Evolutionary conservation across 1,140 invertebrate genomes (phyloP), one percentile per base, ranked within the genome.

Genomic region (Probaryconus sp.): DNA sequence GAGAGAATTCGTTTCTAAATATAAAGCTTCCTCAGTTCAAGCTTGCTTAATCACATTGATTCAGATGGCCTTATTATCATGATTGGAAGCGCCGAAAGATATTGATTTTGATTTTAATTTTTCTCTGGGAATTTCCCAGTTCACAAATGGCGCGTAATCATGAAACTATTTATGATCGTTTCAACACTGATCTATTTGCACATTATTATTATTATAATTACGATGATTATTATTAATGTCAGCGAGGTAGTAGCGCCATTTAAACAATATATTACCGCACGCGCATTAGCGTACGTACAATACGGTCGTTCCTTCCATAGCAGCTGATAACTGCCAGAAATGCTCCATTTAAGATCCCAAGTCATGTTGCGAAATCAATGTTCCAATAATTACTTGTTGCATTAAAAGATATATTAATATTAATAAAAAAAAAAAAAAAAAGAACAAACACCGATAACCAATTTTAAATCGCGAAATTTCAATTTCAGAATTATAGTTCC

Each of bases 261-360:
- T 76, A 76, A 55, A 61, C n/a, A n/a, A n/a, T n/a, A 67, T 65
- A 61, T 70, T 63, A 63, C 50, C 56, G 61, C 67, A 63, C 50
- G 67, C 73, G 73, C 67, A 69, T 67, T 68, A 71, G 67, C 65
- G 72, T 70, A 76, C 60, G 51, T 76, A 76, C 72, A 76, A 70
- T 76, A 76, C 61, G 65, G 65, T 67, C 65, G 72, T 76, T 76
- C 73, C 67, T 76, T 76, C 73, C 73, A 70, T 71, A 67, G 73
- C 67, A 76, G 73, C 73, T 71, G 63, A 76, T 76, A 76, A 76
- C 73, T 76, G 73, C 73, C 73, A 76, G 63, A 67, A 67, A 71
- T 67, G 67, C 67, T 71, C 67, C 63, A 76, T 76, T 76, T 67
- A 67, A 61, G 18, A 63, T 76, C 73, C 56, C 61, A 43, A 73